Base-by-base conservation (phyloP, 2,888 invertebrate genomes). In the Drosophila macrospina region DNA sequence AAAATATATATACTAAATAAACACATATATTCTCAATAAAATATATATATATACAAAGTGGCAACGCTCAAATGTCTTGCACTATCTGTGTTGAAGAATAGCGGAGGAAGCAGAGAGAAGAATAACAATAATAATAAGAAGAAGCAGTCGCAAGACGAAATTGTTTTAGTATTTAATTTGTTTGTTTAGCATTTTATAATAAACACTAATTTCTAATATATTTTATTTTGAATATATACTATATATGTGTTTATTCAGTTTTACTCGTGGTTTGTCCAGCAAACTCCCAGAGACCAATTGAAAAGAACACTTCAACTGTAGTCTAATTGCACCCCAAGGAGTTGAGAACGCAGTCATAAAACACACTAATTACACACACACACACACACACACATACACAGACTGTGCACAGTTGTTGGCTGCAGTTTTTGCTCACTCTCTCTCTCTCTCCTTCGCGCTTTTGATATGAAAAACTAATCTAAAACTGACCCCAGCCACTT, bases 241-340 rank as follows among this genome's bases (percentile, higher is more conserved):
- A n/a, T 24, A 10, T 5, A n/a, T n/a, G 7, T 39, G 8, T 32
- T 2, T 24, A 42, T 54, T 44, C 24, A 44, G 11, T 61, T 52
- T 20, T 44, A 30, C 8, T 30, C 26, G 60, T 42, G 30, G 37
- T 28, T 55, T 44, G 47, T n/a, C 6, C 11, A 24, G 26, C 59
- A 66, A 69, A 74, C 61, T 68, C 63, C 74, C 61, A 63, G 81
- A 69, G 81, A 78, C 47, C 71, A 81, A 82, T 74, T 77, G 85
- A 81, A 72, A 81, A 81, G 34, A 75, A 48, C 66, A 69, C 69
- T 70, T 28, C 67, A 74, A 72, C 78, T 80, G 65, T 47, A 47
- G 55, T 47, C 70, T 86, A 86, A 86, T 85, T 87, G 83, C 74
- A 72, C 86, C 87, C 86, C 63, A 78, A 83, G 86, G 86, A 87